phyloP scores from a whole-genome alignment of 1,140 invertebrate genomes.

The Drosophila azteca region DNA sequence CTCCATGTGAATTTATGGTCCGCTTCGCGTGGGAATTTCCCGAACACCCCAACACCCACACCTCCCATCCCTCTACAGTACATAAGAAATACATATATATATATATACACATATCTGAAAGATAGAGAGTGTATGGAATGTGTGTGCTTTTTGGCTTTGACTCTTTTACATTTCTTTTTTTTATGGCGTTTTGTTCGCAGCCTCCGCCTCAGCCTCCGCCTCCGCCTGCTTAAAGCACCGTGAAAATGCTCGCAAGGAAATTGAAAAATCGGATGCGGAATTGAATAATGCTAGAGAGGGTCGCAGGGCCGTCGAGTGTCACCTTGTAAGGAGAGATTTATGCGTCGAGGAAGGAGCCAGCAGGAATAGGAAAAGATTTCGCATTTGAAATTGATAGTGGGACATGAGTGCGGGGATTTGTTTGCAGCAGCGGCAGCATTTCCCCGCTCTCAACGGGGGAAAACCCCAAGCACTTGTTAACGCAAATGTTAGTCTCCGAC shows the following conservation, averaged over 20 bases:
- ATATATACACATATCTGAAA: constrained; percentile 1
- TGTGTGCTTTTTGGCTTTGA: constrained; percentile 56
- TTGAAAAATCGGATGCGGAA: constrained; percentile 71
- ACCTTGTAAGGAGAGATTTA: constrained; percentile 64
- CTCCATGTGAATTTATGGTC: constrained; percentile 78
- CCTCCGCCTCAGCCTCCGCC: too few relatives aligned
- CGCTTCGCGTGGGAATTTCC: constrained; percentile 67
- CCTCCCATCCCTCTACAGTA: constrained; percentile 17
- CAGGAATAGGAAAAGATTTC: constrained; percentile 45
- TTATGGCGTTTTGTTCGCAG: constrained; percentile 27
- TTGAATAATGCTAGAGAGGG: constrained; percentile 63
- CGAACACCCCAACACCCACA: constrained; percentile 35
- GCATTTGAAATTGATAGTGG: constrained; percentile 72
- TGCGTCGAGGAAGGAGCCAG: constrained; percentile 28
- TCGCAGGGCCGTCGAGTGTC: constrained; percentile 42
- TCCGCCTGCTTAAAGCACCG: constrained; percentile 67
- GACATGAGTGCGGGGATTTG: constrained; percentile 51
- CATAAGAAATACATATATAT: constrained; percentile 40
- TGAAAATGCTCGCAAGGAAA: constrained; percentile 69
- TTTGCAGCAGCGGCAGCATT: constrained; percentile 27
- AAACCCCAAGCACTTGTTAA: constrained; percentile 43
- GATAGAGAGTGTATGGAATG: background rate
- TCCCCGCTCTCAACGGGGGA: constrained; percentile 31
- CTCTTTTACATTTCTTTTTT: constrained; percentile 55
- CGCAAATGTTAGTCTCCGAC: constrained; percentile 36